Base-by-base conservation (phyloP, 2,113 vertebrate genomes). In the Electrona antarctica region DNA sequence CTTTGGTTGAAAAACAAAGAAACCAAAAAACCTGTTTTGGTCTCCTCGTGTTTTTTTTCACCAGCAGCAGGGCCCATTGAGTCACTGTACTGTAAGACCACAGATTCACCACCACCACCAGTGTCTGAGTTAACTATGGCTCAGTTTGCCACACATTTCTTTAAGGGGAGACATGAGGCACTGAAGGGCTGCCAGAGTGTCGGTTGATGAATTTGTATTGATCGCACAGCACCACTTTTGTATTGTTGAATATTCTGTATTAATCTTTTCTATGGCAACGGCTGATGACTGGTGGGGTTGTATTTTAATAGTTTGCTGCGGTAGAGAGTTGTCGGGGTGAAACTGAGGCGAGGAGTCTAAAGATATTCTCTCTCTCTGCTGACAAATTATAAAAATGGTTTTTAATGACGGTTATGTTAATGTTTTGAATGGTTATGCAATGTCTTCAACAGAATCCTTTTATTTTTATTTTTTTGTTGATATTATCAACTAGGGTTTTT, bases 171-270 rank as follows among this genome's bases (percentile, higher is more conserved):
- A 67, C 85, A 28, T 11, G 78, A 87, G 77, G 79, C 84, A 78
- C 82, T 78, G 78, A 88, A 79, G 71, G 81, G 85, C 90, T 90
- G 85, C 79, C 60, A 52, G 62, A 71, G 68, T 77, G 73, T 85
- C 79, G 63, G 59, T 81, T 80, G 45, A 62, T 47, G 41, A 87
- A 77, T 70, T 79, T 66, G 67, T 76, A 77, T 82, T 64, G 46
- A 70, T 63, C 55, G 77, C 65, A 73, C 79, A 60, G 72, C 80
- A 78, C 69, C 82, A 78, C 13, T 90, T 89, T 89, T 89, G 85
- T 91, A 90, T 87, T 80, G 82, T 83, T 83, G 51, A 78, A 79
- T 84, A 75, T 80, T 86, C 84, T 90, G 79, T 87, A 82, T 85
- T 88, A 67, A 82, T 85, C 33, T 87, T 89, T 90, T 88, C 66